Conservation (phyloP, 2,113 vertebrate species). For the Alligator mississippiensis region DNA sequence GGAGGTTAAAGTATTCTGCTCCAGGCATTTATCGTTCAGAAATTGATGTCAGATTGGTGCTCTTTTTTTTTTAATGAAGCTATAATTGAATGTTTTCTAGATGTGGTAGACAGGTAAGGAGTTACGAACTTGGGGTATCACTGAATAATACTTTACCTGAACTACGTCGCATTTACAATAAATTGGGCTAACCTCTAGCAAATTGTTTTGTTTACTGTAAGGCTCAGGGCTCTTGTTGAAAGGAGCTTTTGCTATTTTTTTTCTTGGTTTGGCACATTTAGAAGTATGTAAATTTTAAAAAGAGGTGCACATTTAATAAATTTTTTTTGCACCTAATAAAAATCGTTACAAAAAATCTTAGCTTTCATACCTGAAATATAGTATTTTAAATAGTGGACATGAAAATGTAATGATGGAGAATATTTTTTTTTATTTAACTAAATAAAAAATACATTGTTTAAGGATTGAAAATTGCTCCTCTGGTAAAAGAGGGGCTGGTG, state of each 20-base stretch:
- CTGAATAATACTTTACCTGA: neutral
- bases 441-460: too few species aligned
- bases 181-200: neutral
- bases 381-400: neutral
- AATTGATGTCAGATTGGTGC: too few species aligned
- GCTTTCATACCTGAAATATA: neutral
- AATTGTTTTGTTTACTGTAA: neutral
- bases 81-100: neutral
- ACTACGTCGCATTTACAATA: neutral
- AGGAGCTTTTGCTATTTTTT: neutral
- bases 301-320: neutral
- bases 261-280: neutral
- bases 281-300: neutral
- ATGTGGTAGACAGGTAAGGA: neutral
- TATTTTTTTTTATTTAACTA: too few species aligned
- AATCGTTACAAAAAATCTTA: neutral
- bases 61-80: too few species aligned
- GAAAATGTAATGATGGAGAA: neutral
- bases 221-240: neutral
- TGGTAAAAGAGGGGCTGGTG: neutral
- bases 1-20: too few species aligned
- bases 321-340: neutral
- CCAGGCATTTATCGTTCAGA: too few species aligned
- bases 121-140: neutral
- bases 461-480: neutral